Base-by-base conservation (phyloP, 2,888 invertebrate species). In the Ichneumon xanthorius region DNA sequence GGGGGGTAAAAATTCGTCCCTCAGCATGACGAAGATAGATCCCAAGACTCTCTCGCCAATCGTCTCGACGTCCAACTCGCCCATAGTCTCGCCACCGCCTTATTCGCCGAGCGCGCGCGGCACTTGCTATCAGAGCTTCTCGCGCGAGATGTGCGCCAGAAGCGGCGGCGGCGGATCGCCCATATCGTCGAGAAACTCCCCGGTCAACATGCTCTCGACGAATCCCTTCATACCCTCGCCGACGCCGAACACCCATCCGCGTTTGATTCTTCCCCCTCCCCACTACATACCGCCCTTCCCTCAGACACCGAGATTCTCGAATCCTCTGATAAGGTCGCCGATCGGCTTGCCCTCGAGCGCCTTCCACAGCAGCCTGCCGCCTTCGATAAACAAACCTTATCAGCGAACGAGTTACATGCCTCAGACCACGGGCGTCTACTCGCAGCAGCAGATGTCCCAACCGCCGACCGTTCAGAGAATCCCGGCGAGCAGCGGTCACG, bases 41-140 rank as follows among this genome's bases (percentile, higher is more conserved):
- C 95, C 95, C 1, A 95, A 95, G 91, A 95, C 95, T 0, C 89
- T 96, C 30, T 95, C 95, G 80, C 95, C 95, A 0, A 95, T 95
- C 4, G 91, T 92, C 1, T 91, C 93, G 2, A 84, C 86, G 0
- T 86, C 89, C 0, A 93, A 92, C 76, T 92, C 92, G 4, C 90
- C 92, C 0, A 93, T 93, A 1, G 91, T 92, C 0, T 92, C 93
- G 4, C 92, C 93, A 2, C 92, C 93, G 4, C 93, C 92, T 0
- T 94, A 93, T 63, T 92, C 93, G 7, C 91, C 93, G 0, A 92
- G 90, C 19, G 91, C 92, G 0, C 87, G 93, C 1, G 92, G 88
- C 50, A 86, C 86, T 16, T 86, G 86, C 19, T 83, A 86, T 30
- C 83, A 83, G 19, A 83, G 89, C 37, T 93, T 92, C 14, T 87